Percentiles rank a stretch among this genome's conserved stretches.
phyloP scores from a whole-genome alignment of 2,797 vertebrate species.

The Triplophysa bombifrons region DNA sequence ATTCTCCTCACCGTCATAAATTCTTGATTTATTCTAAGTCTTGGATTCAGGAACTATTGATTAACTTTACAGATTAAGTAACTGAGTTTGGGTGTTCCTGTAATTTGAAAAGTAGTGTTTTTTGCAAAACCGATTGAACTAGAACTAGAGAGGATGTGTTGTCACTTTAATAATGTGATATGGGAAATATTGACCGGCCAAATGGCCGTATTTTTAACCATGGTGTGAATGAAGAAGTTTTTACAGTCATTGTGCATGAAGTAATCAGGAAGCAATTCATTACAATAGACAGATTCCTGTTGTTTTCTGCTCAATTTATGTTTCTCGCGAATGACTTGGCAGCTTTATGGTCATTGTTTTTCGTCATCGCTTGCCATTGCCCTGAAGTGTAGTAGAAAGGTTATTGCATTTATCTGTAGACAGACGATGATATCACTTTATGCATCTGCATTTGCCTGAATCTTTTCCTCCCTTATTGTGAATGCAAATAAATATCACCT shows the following conservation, averaged over 20 bases:
- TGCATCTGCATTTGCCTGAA: slow-evolving; percentile 56
- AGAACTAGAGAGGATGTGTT: background rate
- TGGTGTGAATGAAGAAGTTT: background rate
- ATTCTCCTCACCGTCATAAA: background rate
- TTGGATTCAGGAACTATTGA: background rate
- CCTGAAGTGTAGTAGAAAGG: slow-evolving; percentile 48
- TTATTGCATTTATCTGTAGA: slow-evolving; percentile 45
- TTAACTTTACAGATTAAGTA: background rate
- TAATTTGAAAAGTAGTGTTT: background rate
- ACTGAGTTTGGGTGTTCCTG: background rate
- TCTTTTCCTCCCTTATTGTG: slow-evolving; percentile 54
- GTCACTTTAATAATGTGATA: background rate
- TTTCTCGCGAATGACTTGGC: background rate
- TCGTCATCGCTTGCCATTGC: slow-evolving; percentile 6
- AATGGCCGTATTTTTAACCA: background rate
- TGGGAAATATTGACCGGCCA: background rate
- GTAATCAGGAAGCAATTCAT: slow-evolving; percentile 19
- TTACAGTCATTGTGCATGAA: background rate
- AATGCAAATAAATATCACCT: slow-evolving; percentile 55
- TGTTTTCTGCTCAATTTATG: slow-evolving; percentile 18
- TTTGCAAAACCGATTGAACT: too few relatives aligned
- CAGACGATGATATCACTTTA: slow-evolving; percentile 18
- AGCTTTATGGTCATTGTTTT: background rate
- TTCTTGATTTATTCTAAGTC: background rate
- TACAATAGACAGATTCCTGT: background rate